These are phyloP conservation scores for Aplochiton taeniatus DNA, from an alignment of 2,797 vertebrate species.

Conservation along the genomic window DNA sequence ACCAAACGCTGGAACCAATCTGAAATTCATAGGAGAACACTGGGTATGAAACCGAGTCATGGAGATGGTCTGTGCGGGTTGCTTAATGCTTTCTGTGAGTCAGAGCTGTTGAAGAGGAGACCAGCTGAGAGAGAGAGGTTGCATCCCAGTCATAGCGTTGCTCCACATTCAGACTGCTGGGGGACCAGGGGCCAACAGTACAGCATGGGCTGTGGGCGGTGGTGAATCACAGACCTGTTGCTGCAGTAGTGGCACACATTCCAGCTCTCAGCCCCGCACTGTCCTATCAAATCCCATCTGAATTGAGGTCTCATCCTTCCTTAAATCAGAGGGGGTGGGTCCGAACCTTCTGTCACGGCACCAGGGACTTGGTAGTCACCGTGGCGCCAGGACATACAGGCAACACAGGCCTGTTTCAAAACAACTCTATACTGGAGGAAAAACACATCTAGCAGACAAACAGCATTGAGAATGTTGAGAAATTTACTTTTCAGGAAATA, in stretches of 20 bases:
- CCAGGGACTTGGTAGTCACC: no score
- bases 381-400: neutral
- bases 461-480: conserved; percentile 54
- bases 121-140: conserved; percentile 64
- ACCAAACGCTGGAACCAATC: neutral
- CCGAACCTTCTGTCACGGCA: no score
- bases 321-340: no score
- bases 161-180: conserved; percentile 63
- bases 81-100: conserved; percentile 66
- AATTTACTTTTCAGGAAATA: conserved; percentile 62
- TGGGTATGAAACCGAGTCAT: conserved; percentile 28
- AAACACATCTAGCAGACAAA: conserved; percentile 37
- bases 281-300: conserved; percentile 10
- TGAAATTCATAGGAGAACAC: conserved; percentile 17
- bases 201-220: conserved; percentile 54
- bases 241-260: conserved; percentile 47
- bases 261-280: conserved; percentile 7
- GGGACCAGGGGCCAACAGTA: conserved; percentile 48
- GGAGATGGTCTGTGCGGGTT: conserved; percentile 54
- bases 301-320: conserved; percentile 21
- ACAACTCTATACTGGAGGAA: neutral
- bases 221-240: conserved; percentile 61
- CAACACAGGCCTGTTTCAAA: neutral
- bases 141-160: conserved; percentile 66
- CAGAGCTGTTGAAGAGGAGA: conserved; percentile 71